These are phyloP conservation scores for Machimus rusticus DNA, from an alignment of 2,888 invertebrate genomes.

Conservation along the genomic window DNA sequence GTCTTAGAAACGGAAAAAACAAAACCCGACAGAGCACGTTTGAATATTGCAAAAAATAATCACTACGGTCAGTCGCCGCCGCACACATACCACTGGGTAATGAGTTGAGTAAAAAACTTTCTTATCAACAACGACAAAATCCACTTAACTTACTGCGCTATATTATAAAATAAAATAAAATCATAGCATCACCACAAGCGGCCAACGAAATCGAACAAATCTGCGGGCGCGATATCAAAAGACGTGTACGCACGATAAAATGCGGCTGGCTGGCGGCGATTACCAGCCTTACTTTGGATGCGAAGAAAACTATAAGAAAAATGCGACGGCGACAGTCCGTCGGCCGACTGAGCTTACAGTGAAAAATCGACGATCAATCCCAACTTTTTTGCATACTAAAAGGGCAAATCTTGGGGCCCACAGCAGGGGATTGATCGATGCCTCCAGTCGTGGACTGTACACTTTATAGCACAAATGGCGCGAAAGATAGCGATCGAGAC, in stretches of 20 bases:
- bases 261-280: background rate
- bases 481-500: slow-evolving; percentile 1
- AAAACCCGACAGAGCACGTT: background rate
- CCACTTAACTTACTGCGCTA: background rate
- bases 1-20: background rate
- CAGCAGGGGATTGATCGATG: background rate
- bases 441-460: background rate
- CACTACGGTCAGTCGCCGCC: background rate
- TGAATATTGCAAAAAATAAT: background rate
- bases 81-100: background rate
- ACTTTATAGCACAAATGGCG: background rate
- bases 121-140: background rate
- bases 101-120: background rate
- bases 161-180: background rate
- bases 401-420: background rate
- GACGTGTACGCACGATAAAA: background rate
- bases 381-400: slow-evolving; percentile 26
- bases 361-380: slow-evolving; percentile 19
- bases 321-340: slow-evolving; percentile 28
- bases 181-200: slow-evolving; percentile 4
- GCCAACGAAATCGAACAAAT: background rate
- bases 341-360: background rate
- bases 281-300: background rate
- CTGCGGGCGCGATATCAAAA: background rate
- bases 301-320: slow-evolving; percentile 5